phyloP scores from a whole-genome alignment of 2,888 invertebrate species.

The Papilio gigon region DNA sequence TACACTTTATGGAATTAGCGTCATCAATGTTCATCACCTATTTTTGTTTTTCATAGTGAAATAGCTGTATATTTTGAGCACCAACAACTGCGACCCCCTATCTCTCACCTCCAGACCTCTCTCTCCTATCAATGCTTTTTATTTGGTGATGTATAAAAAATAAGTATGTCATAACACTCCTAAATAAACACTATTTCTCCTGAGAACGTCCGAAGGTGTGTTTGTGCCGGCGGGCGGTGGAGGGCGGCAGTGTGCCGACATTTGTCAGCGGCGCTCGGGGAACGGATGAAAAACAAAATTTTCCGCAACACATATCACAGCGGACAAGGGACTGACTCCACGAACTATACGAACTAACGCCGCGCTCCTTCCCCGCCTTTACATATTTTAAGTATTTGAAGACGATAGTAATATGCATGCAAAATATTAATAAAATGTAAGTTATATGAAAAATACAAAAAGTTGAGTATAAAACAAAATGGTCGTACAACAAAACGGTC shows the following conservation, averaged over 20 bases:
- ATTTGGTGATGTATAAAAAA: slow-evolving; percentile 4
- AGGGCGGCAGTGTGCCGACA: slow-evolving; percentile 63
- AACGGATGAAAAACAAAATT: slow-evolving; percentile 76
- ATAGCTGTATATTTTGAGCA: too few species aligned
- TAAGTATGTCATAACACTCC: slow-evolving; percentile 13
- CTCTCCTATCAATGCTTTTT: background rate
- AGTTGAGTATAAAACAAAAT: too few species aligned
- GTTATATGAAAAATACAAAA: too few species aligned
- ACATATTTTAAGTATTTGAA: background rate
- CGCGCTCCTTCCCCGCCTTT: slow-evolving; percentile 37
- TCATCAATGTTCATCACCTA: too few species aligned
- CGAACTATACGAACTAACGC: slow-evolving; percentile 58
- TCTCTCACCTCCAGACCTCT: background rate
- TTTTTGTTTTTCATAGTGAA: too few species aligned
- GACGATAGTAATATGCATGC: too few species aligned
- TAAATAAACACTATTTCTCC: slow-evolving; percentile 10
- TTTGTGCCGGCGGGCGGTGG: slow-evolving; percentile 4
- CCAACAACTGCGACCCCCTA: background rate
- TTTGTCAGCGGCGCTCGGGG: slow-evolving; percentile 72
- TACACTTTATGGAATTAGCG: too few species aligned
- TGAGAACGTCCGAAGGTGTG: slow-evolving; percentile 42
- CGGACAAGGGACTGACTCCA: slow-evolving; percentile 60
- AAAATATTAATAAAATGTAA: too few species aligned
- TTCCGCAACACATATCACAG: slow-evolving; percentile 81
- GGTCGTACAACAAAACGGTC: too few species aligned